Evolutionary conservation across 2,113 vertebrate species (phyloP).

Genomic region (Muscicapa adusta): DNA sequence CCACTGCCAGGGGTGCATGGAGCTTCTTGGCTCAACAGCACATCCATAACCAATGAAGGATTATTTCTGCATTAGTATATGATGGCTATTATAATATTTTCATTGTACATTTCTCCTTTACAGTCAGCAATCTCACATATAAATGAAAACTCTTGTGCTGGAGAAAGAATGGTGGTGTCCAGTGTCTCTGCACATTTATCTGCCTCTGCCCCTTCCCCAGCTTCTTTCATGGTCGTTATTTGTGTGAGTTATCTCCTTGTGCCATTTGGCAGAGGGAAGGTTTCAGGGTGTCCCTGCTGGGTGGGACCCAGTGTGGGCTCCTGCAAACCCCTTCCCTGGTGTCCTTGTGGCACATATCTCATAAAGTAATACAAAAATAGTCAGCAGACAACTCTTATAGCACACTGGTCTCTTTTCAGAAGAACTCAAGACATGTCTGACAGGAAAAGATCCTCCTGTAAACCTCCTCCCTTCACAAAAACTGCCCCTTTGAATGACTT

Average conservation of each 20-base stretch:
- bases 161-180: background rate
- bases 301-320: background rate
- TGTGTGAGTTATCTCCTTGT: background rate
- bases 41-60: background rate
- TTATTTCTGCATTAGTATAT: background rate
- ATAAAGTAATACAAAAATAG: background rate
- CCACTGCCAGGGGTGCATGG: background rate
- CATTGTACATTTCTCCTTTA: background rate
- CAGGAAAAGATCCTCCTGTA: background rate
- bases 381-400: background rate
- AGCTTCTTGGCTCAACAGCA: background rate
- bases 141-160: background rate
- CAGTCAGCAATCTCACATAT: fast-evolving
- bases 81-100: background rate
- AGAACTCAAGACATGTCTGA: background rate
- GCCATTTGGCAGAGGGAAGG: background rate
- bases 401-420: background rate
- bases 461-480: background rate
- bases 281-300: background rate
- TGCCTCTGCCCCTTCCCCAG: background rate
- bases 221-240: background rate
- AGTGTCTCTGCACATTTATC: background rate
- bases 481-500: background rate
- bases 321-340: background rate
- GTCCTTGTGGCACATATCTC: fast-evolving